Base-by-base conservation (phyloP, 2,797 vertebrate species). In the Melanotaenia parkinsoni region DNA sequence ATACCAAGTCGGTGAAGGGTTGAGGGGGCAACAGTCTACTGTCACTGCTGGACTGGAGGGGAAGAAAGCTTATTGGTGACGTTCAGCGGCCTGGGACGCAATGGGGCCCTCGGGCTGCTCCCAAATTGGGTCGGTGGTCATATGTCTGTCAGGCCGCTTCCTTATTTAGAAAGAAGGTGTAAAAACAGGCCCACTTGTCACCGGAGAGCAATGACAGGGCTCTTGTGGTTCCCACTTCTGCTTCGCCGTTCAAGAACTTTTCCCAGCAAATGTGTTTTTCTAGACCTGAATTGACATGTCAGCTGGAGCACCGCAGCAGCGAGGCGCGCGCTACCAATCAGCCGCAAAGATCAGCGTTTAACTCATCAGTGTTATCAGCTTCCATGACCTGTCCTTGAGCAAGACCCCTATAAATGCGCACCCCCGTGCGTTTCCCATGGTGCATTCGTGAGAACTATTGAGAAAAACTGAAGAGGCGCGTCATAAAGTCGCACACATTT, bases 91-190 rank as follows among this genome's bases (percentile, higher is more conserved):
- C 88, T 45, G 80, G 84, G 80, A 92, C 90, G 84, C 82, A 88
- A 88, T 57, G 88, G 86, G 87, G 74, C 85, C 57, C 88, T 78
- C 68, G 82, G 86, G 83, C 91, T 88, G 86, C 92, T 94, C 90
- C 95, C 94, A 94, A 95, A 95, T 93, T 92, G 95, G 94, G 89
- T 80, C 24, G 89, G 85, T 89, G 93, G 92, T 92, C 87, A 86
- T 94, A 92, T 92, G 95, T 93, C 93, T 91, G 90, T 84, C 88
- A 89, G 76, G 85, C 85, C 59, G 89, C 90, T 96, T 95, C 95
- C 95, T 96, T 96, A 96, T 97, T 97, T 97, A 96, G 95, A 96
- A 91, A 79, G 93, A 94, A 95, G 94, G 93, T 93, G 95, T 95
- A 95, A 96, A 96, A 96, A 93, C 89, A 92, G 94, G 87, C 83